These are phyloP conservation scores for Leptinotarsa peninsularis DNA, from an alignment of 2,888 invertebrate genomes.

Conservation along the genomic window DNA sequence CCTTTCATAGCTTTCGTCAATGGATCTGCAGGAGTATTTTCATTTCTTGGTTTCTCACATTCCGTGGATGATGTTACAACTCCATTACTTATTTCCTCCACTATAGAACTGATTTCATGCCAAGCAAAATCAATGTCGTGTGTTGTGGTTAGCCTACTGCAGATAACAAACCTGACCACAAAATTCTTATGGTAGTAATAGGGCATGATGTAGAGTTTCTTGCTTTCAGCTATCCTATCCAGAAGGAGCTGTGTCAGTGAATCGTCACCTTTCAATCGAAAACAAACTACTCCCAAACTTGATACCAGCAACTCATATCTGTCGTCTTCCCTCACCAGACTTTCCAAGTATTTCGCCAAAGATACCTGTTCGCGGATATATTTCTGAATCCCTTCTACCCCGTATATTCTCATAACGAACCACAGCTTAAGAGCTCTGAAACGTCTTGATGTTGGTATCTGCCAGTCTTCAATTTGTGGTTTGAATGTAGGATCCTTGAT, in stretches of 20 bases:
- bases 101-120: slow-evolving; percentile 57
- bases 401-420: slow-evolving; percentile 88
- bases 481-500: slow-evolving; percentile 65
- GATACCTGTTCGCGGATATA: slow-evolving; percentile 81
- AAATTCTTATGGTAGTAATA: slow-evolving; percentile 76
- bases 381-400: slow-evolving; percentile 81
- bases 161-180: slow-evolving; percentile 85
- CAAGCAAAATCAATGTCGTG: slow-evolving; percentile 82
- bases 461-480: slow-evolving; percentile 90
- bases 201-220: slow-evolving; percentile 85
- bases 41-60: slow-evolving; percentile 11
- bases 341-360: slow-evolving; percentile 84
- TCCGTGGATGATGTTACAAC: background rate
- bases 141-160: slow-evolving; percentile 77
- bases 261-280: slow-evolving; percentile 81
- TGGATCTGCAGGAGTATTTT: slow-evolving; percentile 22
- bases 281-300: slow-evolving; percentile 81
- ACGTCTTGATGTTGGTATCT: slow-evolving; percentile 86
- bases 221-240: slow-evolving; percentile 79
- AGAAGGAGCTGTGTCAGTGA: slow-evolving; percentile 76
- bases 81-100: slow-evolving; percentile 21
- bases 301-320: slow-evolving; percentile 79
- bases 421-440: slow-evolving; percentile 94
- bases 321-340: slow-evolving; percentile 75
- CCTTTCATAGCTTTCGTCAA: slow-evolving; percentile 30